Conservation (phyloP, 2,888 invertebrate species). For the Scaptomyza cyrtandrae region DNA sequence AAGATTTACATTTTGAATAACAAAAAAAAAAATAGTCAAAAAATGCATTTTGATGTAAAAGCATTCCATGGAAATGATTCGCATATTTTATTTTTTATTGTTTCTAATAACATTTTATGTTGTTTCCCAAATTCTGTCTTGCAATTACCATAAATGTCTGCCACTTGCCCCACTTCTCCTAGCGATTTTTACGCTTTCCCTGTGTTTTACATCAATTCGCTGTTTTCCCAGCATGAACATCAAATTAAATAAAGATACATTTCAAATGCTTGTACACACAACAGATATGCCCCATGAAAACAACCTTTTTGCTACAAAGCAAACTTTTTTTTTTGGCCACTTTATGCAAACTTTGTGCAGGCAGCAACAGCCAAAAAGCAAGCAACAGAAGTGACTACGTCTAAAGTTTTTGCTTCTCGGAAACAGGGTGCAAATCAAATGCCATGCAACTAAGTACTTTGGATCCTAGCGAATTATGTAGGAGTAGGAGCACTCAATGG, state of each 20-base stretch:
- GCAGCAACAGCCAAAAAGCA: slow-evolving; percentile 1
- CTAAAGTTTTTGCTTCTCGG: slow-evolving; percentile 58
- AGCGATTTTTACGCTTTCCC: background rate
- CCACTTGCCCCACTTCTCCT: background rate
- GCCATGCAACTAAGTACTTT: slow-evolving; percentile 24
- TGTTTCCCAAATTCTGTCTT: slow-evolving; percentile 1
- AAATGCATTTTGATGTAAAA: background rate
- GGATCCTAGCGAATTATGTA: background rate
- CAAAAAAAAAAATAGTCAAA: too few species aligned
- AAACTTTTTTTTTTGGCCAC: background rate
- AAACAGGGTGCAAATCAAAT: slow-evolving; percentile 61
- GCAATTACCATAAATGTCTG: slow-evolving; percentile 14
- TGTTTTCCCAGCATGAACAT: slow-evolving; percentile 20
- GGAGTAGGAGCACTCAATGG: background rate
- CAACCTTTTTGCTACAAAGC: slow-evolving; percentile 9
- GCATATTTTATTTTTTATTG: background rate
- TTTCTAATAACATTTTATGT: background rate
- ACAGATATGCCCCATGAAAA: slow-evolving; percentile 26
- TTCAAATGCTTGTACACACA: background rate
- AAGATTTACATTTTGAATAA: too few species aligned
- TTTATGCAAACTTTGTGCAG: slow-evolving; percentile 44
- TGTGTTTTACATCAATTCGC: background rate
- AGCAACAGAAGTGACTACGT: slow-evolving; percentile 54
- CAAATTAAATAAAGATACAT: slow-evolving; percentile 29
- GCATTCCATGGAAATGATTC: background rate